These are phyloP conservation scores for Zapus hudsonius DNA, from an alignment of 2,113 vertebrate genomes.

Conservation along the genomic window DNA sequence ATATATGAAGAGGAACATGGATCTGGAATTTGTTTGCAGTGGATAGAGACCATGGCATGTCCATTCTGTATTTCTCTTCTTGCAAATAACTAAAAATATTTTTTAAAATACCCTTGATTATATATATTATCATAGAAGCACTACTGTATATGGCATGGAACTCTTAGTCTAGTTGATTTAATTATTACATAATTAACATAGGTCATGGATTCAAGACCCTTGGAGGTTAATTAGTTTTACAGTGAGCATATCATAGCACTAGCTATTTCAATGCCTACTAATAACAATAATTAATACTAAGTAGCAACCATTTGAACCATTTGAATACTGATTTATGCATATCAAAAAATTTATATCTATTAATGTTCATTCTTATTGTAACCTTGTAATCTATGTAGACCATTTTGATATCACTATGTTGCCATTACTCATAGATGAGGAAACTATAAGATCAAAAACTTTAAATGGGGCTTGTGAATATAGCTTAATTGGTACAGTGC, in stretches of 20 bases:
- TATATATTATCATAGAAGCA: neutral
- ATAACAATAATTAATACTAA: conserved; percentile 42
- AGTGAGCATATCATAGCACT: neutral
- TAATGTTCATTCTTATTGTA: conserved; percentile 38
- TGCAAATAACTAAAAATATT: no score
- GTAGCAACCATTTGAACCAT: neutral
- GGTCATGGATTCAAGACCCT: conserved; percentile 36
- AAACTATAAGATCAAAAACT: neutral
- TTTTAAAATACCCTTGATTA: neutral
- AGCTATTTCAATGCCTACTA: conserved; percentile 11
- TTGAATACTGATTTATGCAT: conserved; percentile 21
- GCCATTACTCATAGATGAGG: conserved; percentile 3
- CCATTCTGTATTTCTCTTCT: no score
- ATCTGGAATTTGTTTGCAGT: no score
- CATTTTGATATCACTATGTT: conserved; percentile 13
- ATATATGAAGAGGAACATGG: no score
- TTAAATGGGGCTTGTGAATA: neutral
- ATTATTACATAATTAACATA: conserved; percentile 27
- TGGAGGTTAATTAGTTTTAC: conserved; percentile 35
- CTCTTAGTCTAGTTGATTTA: neutral
- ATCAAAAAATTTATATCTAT: neutral
- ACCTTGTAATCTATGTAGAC: neutral
- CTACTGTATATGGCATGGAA: neutral
- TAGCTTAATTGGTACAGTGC: neutral
- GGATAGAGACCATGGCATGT: no score